Conservation (phyloP, 2,113 vertebrate genomes). For the Paramisgurnus dabryanus region DNA sequence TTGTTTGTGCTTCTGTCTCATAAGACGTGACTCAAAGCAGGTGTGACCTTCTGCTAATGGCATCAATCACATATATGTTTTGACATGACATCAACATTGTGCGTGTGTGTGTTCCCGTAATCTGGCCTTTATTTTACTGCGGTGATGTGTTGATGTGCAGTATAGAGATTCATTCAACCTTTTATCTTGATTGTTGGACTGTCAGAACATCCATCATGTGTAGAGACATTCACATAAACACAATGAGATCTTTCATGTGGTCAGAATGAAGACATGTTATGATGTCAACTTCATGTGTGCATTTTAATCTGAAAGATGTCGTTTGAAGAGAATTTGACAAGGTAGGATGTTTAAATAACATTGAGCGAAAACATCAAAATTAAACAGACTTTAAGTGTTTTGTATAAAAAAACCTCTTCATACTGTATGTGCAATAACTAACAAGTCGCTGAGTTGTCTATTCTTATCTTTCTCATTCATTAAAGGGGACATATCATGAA, state of each 20-base stretch:
- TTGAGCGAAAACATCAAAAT: too few relatives aligned
- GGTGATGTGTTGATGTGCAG: slow-evolving; percentile 10
- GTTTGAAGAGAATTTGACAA: too few relatives aligned
- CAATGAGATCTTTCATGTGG: neutral
- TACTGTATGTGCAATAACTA: too few relatives aligned
- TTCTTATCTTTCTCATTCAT: too few relatives aligned
- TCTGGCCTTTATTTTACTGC: neutral
- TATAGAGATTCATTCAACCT: slow-evolving; percentile 16
- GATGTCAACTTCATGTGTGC: too few relatives aligned
- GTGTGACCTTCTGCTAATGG: neutral
- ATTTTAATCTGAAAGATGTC: too few relatives aligned
- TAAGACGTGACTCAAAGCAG: neutral
- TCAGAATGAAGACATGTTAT: too few relatives aligned
- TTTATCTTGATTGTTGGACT: neutral
- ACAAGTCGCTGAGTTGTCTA: too few relatives aligned
- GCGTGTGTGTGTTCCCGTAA: neutral
- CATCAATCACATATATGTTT: slow-evolving; percentile 13
- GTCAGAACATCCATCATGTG: neutral
- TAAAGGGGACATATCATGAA: too few relatives aligned
- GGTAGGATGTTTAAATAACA: too few relatives aligned
- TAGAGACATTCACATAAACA: neutral
- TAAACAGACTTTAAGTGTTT: too few relatives aligned
- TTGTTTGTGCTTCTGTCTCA: neutral
- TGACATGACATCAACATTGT: slow-evolving; percentile 14
- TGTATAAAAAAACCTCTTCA: too few relatives aligned